phyloP scores from a whole-genome alignment of 2,888 invertebrate species.

The Acanthosepion lycidas region DNA sequence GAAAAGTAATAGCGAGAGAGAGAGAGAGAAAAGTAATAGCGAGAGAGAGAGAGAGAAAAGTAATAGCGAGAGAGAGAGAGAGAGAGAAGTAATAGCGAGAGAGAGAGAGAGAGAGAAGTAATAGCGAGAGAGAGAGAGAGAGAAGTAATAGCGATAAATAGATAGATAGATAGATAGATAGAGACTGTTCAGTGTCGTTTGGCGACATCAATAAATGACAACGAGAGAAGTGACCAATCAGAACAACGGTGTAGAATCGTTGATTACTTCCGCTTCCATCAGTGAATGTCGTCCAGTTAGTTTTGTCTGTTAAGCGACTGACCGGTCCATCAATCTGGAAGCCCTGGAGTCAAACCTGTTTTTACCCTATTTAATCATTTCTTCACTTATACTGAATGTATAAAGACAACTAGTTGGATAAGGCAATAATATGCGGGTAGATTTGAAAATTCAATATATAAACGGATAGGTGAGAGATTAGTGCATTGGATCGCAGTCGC shows the following conservation, averaged over 20 bases:
- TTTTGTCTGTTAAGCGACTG: background rate
- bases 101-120: no score
- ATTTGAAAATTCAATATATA: background rate
- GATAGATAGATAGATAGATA: fast-evolving
- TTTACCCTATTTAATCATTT: background rate
- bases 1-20: no score
- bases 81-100: no score
- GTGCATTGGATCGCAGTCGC: background rate
- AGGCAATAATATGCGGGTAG: background rate
- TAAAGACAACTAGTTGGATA: background rate
- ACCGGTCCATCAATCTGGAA: background rate
- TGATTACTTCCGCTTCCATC: background rate
- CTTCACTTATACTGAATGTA: background rate
- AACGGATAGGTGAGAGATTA: background rate
- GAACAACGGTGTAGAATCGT: background rate
- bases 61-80: no score
- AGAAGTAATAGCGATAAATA: no score
- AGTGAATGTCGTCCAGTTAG: background rate
- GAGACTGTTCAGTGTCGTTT: background rate
- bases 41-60: no score
- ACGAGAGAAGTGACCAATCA: background rate
- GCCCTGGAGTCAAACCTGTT: background rate
- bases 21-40: no score
- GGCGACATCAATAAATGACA: conserved; percentile 24
- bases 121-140: no score